phyloP scores from a whole-genome alignment of 1,140 invertebrate species.

The Hetaerina americana region DNA sequence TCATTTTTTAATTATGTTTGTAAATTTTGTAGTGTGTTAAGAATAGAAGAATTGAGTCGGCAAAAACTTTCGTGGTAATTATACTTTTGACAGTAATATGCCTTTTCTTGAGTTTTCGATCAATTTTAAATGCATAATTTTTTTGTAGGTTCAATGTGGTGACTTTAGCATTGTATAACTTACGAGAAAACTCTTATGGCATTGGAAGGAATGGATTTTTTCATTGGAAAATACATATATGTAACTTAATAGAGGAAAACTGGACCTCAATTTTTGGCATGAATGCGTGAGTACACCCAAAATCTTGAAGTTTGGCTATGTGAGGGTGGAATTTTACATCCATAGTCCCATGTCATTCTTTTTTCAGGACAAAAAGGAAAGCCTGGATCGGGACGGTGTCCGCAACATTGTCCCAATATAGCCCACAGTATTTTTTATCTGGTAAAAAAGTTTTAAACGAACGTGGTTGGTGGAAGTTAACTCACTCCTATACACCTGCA shows the following conservation, averaged over 20 bases:
- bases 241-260: neutral
- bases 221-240: neutral
- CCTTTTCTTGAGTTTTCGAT: neutral
- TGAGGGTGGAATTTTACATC: neutral
- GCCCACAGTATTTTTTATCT: neutral
- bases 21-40: neutral
- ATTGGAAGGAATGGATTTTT: neutral
- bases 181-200: neutral
- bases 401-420: neutral
- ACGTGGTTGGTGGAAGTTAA: neutral
- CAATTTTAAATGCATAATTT: neutral
- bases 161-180: neutral
- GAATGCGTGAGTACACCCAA: neutral
- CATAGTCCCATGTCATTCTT: neutral
- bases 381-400: neutral
- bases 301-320: neutral
- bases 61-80: neutral
- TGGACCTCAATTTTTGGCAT: neutral
- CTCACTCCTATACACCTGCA: neutral
- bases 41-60: neutral
- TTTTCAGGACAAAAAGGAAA: neutral
- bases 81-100: neutral
- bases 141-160: neutral
- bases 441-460: neutral
- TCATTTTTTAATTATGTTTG: neutral